A percentile compares a stretch with the other conserved stretches of the same genome.
Conservation (phyloP, 2,888 invertebrate species). For the Drosophila buzzatii region DNA sequence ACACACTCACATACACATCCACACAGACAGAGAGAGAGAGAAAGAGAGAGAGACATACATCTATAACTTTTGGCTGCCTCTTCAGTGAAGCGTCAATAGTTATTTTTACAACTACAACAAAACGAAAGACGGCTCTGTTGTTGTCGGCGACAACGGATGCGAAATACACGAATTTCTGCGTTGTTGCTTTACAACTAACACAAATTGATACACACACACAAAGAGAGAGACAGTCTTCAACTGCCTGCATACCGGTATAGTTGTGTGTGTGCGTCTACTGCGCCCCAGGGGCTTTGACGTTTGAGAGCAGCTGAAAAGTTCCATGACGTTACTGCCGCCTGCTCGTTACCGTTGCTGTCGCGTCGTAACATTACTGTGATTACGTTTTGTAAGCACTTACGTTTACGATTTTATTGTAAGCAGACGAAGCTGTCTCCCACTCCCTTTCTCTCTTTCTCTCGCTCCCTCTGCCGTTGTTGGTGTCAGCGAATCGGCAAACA, state of each 20-base stretch:
- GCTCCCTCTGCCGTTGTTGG: conserved; percentile 18
- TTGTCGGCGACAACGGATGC: conserved; percentile 61
- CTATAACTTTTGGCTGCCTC: conserved; percentile 66
- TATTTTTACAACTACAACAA: conserved; percentile 60
- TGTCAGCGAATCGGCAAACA: conserved; percentile 41
- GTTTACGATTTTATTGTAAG: conserved; percentile 74
- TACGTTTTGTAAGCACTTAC: conserved; percentile 75
- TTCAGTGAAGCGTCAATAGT: conserved; percentile 75
- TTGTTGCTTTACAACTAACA: conserved; percentile 53
- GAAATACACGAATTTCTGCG: conserved; percentile 73
- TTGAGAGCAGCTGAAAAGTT: conserved; percentile 68
- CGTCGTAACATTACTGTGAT: conserved; percentile 75
- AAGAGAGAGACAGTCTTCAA: not conserved
- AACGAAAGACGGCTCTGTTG: conserved; percentile 32
- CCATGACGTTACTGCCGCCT: conserved; percentile 53
- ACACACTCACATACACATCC: not conserved
- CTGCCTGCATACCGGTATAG: not conserved
- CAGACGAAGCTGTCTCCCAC: conserved; percentile 15
- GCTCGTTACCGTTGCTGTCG: conserved; percentile 49
- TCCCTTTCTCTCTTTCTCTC: not conserved
- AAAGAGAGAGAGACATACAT: not conserved
- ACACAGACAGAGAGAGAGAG: too few relatives aligned
- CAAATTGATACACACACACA: conserved; percentile 10
- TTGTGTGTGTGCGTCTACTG: conserved; percentile 22
- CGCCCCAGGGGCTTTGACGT: conserved; percentile 60